A percentile compares a stretch with the other conserved stretches of the same genome.
Conservation (phyloP, 2,113 vertebrate species). For the Zosterops pallidus region DNA sequence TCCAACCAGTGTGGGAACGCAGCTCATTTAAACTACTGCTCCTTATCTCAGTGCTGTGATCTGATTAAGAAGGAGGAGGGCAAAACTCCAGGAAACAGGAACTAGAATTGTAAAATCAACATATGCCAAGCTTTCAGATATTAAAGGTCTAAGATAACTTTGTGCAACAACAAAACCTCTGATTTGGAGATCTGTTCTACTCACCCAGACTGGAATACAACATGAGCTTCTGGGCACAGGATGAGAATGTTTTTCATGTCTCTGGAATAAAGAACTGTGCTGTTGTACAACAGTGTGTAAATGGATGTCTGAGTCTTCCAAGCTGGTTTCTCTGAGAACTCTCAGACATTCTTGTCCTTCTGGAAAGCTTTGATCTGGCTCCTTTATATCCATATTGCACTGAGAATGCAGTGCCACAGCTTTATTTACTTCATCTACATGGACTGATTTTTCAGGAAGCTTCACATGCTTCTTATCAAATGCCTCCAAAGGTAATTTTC, state of each 20-base stretch:
- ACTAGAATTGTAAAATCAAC: background rate
- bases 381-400: background rate
- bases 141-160: background rate
- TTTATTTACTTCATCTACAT: background rate
- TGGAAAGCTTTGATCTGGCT: background rate
- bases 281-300: background rate
- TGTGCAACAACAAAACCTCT: background rate
- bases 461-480: background rate
- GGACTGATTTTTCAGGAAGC: background rate
- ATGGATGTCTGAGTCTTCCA: background rate
- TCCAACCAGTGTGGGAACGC: background rate
- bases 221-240: background rate
- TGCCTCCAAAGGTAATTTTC: background rate
- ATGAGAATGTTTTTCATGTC: background rate
- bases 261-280: background rate
- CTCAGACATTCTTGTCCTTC: background rate
- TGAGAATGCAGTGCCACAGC: background rate
- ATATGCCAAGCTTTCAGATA: background rate
- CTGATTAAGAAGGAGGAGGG: background rate
- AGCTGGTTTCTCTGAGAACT: background rate
- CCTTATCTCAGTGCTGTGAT: background rate
- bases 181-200: background rate
- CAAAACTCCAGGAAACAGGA: background rate
- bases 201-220: conserved; percentile 73
- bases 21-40: background rate